Evolutionary conservation across 2,113 vertebrate species (phyloP), one percentile per base, ranked within the genome.

Genomic region (Marmota flaviventris): DNA sequence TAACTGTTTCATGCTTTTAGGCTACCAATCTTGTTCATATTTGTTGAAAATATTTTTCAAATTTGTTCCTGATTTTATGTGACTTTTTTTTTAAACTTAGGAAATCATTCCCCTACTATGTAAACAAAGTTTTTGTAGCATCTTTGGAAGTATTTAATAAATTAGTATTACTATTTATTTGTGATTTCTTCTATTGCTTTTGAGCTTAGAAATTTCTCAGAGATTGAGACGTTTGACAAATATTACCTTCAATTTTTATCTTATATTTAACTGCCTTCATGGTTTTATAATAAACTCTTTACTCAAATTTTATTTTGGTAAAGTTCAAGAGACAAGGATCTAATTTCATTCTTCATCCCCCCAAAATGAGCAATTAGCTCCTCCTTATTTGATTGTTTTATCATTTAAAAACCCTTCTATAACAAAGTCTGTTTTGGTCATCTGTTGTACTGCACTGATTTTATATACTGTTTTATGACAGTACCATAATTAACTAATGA

Each of bases 291-390:
- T n/a, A n/a, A 85, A 53, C 6, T 79, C 12, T 78, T 86, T 76
- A 70, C 85, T 48, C 63, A n/a, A 91, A 86, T 34, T 86, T 76
- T 86, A 63, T 86, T 53, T 91, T 63, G 29, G 53, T 58, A 91
- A 73, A 77, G 37, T 14, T 87, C 5, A 61, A 51, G 14, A 22
- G 56, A 58, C 18, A 58, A 58, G 56, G 5, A 58, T 58, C 56
- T 58, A 5, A 58, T 20, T 6, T 63, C 24, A 22, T 63, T 10
- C 56, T 6, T 63, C 24, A 22, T 63, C 1, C 61, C 24, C 61
- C 61, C 24, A 24, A 63, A 63, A 63, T 25, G 22, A 63, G 10
- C 61, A 63, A 63, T 63, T 25, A 63, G 24, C 61, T 63, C 61
- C 24, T 14, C 22, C 24, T 61, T 61, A 61, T 25, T 63, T 63